Percentiles rank a stretch among this genome's conserved stretches.
phyloP scores from a whole-genome alignment of 2,113 vertebrate genomes.

The Megaptera novaeangliae region DNA sequence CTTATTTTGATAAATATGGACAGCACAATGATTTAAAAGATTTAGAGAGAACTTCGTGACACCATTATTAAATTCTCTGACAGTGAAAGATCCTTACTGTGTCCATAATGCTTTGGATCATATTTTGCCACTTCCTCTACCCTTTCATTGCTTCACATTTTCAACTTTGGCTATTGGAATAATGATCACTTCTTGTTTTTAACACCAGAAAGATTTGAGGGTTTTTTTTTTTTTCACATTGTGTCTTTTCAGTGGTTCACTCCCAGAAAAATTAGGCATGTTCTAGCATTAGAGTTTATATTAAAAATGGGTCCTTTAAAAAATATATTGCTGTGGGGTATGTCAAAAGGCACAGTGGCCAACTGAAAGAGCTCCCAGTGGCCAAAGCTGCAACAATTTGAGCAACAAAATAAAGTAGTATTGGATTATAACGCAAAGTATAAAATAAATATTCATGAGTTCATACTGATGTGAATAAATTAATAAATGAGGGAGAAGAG shows the following conservation, averaged over 20 bases:
- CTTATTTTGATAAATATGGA: neutral
- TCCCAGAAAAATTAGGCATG: neutral
- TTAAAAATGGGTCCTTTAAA: neutral
- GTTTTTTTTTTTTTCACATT: neutral
- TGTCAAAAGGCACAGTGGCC: neutral
- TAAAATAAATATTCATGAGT: neutral
- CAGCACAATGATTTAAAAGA: neutral
- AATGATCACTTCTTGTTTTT: neutral
- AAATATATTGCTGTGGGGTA: neutral
- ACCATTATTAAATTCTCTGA: neutral
- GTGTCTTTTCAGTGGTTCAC: neutral
- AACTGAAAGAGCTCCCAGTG: neutral
- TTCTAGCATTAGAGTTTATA: neutral
- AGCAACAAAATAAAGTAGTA: neutral
- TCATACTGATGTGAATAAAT: neutral
- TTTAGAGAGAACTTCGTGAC: neutral
- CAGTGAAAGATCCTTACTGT: neutral
- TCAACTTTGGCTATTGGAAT: neutral
- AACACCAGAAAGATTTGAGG: neutral
- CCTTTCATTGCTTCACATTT: neutral
- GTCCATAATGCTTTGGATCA: neutral
- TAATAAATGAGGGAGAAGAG: neutral
- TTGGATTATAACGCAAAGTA: neutral
- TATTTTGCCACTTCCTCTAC: neutral
- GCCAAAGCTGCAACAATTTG: neutral